Percentiles rank a stretch among this genome's conserved stretches.
Evolutionary conservation across 2,888 invertebrate species (phyloP).

Genomic region (Achlya flavicornis): DNA sequence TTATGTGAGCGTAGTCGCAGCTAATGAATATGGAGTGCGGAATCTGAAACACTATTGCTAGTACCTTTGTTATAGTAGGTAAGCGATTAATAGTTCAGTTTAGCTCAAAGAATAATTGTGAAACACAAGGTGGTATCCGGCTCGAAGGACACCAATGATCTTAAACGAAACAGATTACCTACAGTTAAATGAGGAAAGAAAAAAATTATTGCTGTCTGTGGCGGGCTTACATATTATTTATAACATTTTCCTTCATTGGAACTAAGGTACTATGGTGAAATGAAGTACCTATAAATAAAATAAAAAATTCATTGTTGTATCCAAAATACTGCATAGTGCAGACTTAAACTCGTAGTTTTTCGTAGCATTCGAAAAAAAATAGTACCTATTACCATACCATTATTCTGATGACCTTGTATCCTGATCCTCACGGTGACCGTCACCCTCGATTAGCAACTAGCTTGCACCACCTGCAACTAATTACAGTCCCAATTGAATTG

Average conservation of each 20-base stretch:
- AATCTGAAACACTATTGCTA: constrained; percentile 26
- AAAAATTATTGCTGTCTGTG: neutral
- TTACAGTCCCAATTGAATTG: neutral
- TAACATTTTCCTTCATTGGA: neutral
- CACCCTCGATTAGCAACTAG: neutral
- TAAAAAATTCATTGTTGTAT: neutral
- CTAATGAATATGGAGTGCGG: constrained; percentile 41
- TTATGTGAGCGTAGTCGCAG: constrained; percentile 44
- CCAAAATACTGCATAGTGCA: neutral
- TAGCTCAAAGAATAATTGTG: neutral
- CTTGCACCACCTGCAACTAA: neutral
- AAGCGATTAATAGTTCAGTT: neutral
- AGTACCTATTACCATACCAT: neutral
- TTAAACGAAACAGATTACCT: neutral
- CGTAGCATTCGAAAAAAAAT: neutral
- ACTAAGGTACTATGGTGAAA: neutral
- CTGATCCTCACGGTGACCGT: neutral
- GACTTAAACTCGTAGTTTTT: neutral
- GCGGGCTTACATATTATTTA: neutral
- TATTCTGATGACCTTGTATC: neutral
- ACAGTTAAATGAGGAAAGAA: neutral
- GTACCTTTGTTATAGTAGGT: neutral
- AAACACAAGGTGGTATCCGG: neutral
- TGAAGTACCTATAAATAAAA: no score
- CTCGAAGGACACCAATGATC: neutral